A percentile compares a stretch with the other conserved stretches of the same genome.
These are phyloP conservation scores for Eublepharis macularius DNA, from an alignment of 2,113 vertebrate genomes.

Conservation along the genomic window DNA sequence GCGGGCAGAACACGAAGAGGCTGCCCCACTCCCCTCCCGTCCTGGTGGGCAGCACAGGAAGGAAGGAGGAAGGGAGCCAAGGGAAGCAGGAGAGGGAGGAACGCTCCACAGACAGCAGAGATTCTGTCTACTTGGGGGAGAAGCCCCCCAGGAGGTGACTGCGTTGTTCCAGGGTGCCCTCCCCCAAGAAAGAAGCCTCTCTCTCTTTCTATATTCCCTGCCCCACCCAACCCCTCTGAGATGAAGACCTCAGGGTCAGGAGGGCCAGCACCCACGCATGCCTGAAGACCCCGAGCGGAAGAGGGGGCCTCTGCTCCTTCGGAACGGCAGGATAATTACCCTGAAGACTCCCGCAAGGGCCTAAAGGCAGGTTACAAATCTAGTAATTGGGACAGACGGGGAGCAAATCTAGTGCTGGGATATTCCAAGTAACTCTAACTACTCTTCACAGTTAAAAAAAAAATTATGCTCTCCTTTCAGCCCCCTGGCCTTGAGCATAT, in stretches of 20 bases:
- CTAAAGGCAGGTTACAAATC: no score
- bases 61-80: neutral
- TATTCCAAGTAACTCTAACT: no score
- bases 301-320: neutral
- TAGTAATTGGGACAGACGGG: no score
- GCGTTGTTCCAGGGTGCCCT: neutral
- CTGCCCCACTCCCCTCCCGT: neutral
- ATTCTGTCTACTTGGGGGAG: no score
- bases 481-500: no score
- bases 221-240: no score
- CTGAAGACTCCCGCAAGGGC: neutral
- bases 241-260: neutral
- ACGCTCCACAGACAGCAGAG: fast-evolving
- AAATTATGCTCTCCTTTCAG: no score
- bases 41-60: neutral
- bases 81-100: neutral
- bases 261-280: fast-evolving
- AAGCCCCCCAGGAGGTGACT: no score
- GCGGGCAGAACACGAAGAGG: fast-evolving
- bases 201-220: neutral
- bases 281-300: neutral
- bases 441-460: no score
- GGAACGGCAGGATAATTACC: neutral
- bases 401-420: no score
- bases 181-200: neutral